Conservation (phyloP, 2,797 vertebrate genomes). For the Sebastes miniatus region DNA sequence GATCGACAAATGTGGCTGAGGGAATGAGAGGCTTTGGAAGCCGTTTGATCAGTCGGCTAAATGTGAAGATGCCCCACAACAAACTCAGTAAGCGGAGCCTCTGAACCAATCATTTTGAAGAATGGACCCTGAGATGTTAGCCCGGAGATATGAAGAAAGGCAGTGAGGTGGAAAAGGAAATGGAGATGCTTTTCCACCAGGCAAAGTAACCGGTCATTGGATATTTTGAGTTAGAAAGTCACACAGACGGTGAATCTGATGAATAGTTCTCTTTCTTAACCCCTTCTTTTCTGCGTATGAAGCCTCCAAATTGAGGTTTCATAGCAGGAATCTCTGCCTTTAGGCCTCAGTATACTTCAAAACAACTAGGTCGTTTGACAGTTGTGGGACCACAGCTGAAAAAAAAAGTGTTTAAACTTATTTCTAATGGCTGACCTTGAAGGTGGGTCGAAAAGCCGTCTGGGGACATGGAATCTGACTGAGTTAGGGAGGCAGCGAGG, state of each 20-base stretch:
- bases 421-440: neutral
- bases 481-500: neutral
- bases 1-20: conserved; percentile 12
- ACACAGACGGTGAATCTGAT: neutral
- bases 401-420: neutral
- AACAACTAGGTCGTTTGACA: neutral
- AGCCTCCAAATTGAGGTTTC: neutral
- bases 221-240: neutral
- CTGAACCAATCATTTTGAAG: conserved; percentile 22
- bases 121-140: conserved; percentile 22
- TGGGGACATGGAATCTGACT: neutral
- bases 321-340: neutral
- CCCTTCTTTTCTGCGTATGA: neutral
- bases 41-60: conserved; percentile 38
- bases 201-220: neutral
- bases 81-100: conserved; percentile 9
- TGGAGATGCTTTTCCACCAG: neutral
- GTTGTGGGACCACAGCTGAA: neutral
- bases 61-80: conserved; percentile 26
- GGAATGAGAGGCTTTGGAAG: conserved; percentile 24
- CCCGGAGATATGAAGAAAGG: conserved; percentile 2
- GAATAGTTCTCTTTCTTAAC: neutral
- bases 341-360: neutral
- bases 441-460: neutral
- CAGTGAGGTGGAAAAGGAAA: neutral